Evolutionary conservation across 2,797 vertebrate species (phyloP).

Genomic region (Gymnopithys bicolor): DNA sequence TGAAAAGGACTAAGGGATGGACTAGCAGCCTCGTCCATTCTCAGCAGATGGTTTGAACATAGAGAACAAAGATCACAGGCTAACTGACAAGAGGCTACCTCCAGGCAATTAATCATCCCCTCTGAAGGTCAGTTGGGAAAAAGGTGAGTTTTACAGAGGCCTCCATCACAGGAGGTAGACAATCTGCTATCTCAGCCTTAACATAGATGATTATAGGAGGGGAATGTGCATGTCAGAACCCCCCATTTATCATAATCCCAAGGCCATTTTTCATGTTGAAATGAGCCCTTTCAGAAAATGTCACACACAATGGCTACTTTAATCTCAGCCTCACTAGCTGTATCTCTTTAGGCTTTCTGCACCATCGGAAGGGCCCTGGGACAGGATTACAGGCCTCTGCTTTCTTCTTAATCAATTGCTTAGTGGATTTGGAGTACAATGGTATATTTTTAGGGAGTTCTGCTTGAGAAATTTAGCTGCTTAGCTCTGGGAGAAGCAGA

Average conservation of each 20-base stretch:
- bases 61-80: conserved; percentile 86
- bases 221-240: conserved; percentile 81
- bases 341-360: conserved; percentile 66
- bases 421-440: conserved; percentile 6
- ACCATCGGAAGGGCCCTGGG: conserved; percentile 38
- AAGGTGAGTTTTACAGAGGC: conserved; percentile 84
- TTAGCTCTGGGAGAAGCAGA: neutral
- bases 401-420: conserved; percentile 60
- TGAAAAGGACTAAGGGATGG: conserved; percentile 75
- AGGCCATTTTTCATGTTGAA: conserved; percentile 86
- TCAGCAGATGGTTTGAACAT: conserved; percentile 86
- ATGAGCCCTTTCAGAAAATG: conserved; percentile 84
- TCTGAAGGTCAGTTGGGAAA: conserved; percentile 84
- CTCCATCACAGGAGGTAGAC: conserved; percentile 68
- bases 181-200: conserved; percentile 77
- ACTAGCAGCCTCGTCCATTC: conserved; percentile 76
- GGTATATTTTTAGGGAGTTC: neutral
- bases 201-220: conserved; percentile 77
- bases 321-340: conserved; percentile 79
- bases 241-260: conserved; percentile 87
- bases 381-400: conserved; percentile 75
- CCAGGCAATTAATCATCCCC: conserved; percentile 87
- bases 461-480: neutral
- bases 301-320: conserved; percentile 84
- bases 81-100: conserved; percentile 86